Percentiles rank a stretch among this genome's conserved stretches.
These are phyloP conservation scores for Strigamia transsilvanica DNA, from an alignment of 2,888 invertebrate species.

Conservation along the genomic window DNA sequence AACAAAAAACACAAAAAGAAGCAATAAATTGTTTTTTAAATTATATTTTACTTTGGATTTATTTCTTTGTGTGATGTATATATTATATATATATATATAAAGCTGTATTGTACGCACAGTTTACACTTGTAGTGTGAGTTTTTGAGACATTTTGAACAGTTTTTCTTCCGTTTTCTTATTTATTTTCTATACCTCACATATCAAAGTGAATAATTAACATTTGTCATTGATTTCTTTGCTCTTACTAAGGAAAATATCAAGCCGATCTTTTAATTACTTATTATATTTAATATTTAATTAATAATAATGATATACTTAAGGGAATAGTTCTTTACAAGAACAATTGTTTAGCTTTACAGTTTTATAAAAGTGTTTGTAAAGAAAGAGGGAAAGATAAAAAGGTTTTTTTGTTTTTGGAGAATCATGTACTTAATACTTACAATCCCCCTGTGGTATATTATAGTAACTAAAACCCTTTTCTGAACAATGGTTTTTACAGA, in stretches of 20 bases:
- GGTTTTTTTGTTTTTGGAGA: not conserved
- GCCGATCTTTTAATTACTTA: not conserved
- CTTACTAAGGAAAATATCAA: conserved; percentile 13
- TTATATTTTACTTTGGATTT: not conserved
- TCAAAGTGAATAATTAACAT: not conserved
- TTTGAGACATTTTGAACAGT: conserved; percentile 4
- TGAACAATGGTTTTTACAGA: conserved; percentile 34
- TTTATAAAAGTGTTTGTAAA: conserved; percentile 34
- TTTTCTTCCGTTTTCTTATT: not conserved
- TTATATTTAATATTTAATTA: not conserved
- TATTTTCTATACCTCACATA: conserved; percentile 27
- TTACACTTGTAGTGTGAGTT: conserved; percentile 42
- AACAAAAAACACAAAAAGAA: not conserved
- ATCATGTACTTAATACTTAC: conserved; percentile 28
- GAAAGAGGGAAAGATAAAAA: not conserved
- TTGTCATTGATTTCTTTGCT: not conserved
- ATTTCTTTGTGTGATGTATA: not conserved
- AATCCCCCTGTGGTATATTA: conserved; percentile 1
- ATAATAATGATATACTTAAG: conserved; percentile 9
- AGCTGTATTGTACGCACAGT: conserved; percentile 24
- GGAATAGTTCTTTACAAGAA: not conserved
- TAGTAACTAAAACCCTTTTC: conserved; percentile 14
- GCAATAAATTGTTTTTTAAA: conserved; percentile 1
- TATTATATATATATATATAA: not conserved
- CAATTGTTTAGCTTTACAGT: conserved; percentile 24